Evolutionary conservation across 1,140 invertebrate species (phyloP).

Genomic region (Oncopodura yosiiana): DNA sequence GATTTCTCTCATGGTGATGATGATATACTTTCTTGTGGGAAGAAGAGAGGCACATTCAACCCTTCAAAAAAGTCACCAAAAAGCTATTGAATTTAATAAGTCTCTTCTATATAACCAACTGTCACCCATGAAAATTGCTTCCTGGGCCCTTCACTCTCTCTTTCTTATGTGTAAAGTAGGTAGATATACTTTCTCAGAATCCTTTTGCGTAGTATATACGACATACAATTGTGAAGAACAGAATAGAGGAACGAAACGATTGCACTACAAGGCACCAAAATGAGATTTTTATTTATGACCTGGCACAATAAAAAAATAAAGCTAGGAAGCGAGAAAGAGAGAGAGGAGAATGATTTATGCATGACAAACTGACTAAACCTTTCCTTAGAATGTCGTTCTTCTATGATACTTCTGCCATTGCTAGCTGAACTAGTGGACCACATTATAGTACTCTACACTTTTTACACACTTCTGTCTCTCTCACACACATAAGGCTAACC

Average conservation of each 20-base stretch:
- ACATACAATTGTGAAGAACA: too few species aligned
- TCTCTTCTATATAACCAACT: constrained; percentile 8
- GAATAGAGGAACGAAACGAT: too few species aligned
- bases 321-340: too few species aligned
- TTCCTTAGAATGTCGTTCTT: neutral
- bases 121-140: constrained; percentile 25
- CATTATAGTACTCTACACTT: neutral
- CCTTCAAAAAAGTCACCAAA: neutral
- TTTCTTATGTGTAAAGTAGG: too few species aligned
- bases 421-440: neutral
- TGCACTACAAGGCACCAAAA: constrained; percentile 19
- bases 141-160: too few species aligned
- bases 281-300: constrained; percentile 30
- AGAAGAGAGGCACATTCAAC: neutral
- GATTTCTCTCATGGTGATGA: too few species aligned
- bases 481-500: too few species aligned
- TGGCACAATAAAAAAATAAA: constrained; percentile 24
- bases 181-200: too few species aligned
- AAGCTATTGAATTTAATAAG: constrained; percentile 26
- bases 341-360: constrained; percentile 22
- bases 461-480: neutral
- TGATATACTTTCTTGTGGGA: neutral
- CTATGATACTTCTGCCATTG: neutral
- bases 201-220: neutral
- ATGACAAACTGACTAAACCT: constrained; percentile 5